A percentile compares a stretch with the other conserved stretches of the same genome.
These are phyloP conservation scores for Mellivora capensis DNA, from an alignment of 2,113 vertebrate genomes.

Conservation along the genomic window DNA sequence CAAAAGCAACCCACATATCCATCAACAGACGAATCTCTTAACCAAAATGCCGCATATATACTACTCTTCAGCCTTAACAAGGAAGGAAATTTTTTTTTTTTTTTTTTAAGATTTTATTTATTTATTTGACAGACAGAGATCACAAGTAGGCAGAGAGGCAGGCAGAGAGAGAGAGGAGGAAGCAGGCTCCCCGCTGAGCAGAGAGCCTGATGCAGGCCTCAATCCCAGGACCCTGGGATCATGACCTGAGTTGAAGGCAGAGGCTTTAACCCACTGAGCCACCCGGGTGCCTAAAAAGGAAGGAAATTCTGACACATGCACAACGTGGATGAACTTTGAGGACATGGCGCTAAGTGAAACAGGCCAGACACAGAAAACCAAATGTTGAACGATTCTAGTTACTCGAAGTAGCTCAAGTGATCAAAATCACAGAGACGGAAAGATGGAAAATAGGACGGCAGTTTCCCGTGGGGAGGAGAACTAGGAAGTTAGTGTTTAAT, in stretches of 20 bases:
- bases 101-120: no score
- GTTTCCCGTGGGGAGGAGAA: rapidly evolving
- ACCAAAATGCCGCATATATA: rapidly evolving
- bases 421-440: not conserved
- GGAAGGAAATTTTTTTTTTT: not conserved
- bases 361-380: not conserved
- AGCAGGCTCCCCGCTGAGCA: no score
- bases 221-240: no score
- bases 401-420: not conserved
- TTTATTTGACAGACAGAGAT: no score
- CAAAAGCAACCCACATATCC: not conserved
- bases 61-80: not conserved
- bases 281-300: no score
- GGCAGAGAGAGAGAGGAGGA: no score
- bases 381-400: not conserved
- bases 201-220: no score
- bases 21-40: not conserved
- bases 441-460: not conserved
- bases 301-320: not conserved
- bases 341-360: not conserved
- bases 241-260: no score
- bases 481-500: not conserved
- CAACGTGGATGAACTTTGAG: not conserved
- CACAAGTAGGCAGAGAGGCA: no score
- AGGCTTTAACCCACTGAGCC: no score